Evolutionary conservation across 2,888 invertebrate genomes (phyloP).

Genomic region (Tinea trinotella): DNA sequence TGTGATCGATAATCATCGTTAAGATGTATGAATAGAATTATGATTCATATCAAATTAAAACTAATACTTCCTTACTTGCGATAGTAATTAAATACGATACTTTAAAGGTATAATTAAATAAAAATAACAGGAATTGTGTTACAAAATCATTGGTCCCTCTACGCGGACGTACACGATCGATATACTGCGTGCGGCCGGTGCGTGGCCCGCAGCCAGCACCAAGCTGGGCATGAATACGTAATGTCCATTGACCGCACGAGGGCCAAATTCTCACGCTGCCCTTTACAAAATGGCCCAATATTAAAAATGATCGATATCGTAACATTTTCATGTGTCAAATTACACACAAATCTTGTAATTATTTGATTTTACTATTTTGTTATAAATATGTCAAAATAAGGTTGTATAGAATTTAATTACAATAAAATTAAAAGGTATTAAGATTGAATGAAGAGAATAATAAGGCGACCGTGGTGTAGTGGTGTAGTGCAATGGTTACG

Average conservation of each 20-base stretch:
- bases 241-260: constrained; percentile 25
- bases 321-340: neutral
- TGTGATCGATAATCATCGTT: constrained; percentile 38
- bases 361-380: neutral
- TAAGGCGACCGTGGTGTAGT: too few relatives aligned
- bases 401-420: too few relatives aligned
- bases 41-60: too few relatives aligned
- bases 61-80: too few relatives aligned
- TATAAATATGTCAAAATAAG: too few relatives aligned
- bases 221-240: constrained; percentile 28
- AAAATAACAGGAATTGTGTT: too few relatives aligned
- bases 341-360: neutral
- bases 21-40: too few relatives aligned
- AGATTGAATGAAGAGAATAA: too few relatives aligned
- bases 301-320: neutral
- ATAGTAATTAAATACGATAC: too few relatives aligned
- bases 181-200: constrained; percentile 14
- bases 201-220: constrained; percentile 14
- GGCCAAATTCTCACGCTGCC: constrained; percentile 16
- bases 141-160: constrained; percentile 6
- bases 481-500: too few relatives aligned
- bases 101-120: too few relatives aligned
- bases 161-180: constrained; percentile 16
- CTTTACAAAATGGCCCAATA: neutral
- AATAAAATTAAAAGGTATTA: too few relatives aligned